Percentiles rank a stretch among this genome's conserved stretches.
Evolutionary conservation across 92 coral and sea anemone species (phyloP).

Genomic region (Palythoa grandiflora): DNA sequence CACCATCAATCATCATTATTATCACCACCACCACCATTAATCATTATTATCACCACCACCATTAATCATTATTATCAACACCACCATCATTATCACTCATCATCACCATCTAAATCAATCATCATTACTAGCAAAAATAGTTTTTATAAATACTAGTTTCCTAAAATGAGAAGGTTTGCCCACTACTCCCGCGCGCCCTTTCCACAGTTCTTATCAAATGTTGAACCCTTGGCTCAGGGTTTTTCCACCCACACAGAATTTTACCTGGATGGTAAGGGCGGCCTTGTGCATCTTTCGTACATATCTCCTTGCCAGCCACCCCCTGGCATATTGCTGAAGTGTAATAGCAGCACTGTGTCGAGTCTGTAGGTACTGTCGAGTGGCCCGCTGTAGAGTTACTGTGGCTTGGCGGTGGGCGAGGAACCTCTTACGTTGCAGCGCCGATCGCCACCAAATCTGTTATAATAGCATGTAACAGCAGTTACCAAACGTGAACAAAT

Average conservation of each 20-base stretch:
- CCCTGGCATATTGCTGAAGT: slow-evolving; percentile 89
- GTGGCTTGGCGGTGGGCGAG: slow-evolving; percentile 70
- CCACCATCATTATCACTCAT: no score
- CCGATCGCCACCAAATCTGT: slow-evolving; percentile 95
- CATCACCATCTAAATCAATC: no score
- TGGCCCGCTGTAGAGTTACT: slow-evolving; percentile 69
- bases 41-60: no score
- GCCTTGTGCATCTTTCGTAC: slow-evolving; percentile 64
- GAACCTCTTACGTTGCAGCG: slow-evolving; percentile 72
- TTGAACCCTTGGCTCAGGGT: not conserved
- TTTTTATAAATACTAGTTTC: not conserved
- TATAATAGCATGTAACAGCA: not conserved
- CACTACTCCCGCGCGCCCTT: not conserved
- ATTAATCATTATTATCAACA: no score
- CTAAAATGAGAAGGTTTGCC: not conserved
- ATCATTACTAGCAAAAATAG: not conserved
- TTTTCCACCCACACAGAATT: not conserved
- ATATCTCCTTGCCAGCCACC: slow-evolving; percentile 70
- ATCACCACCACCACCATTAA: no score
- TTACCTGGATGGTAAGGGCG: slow-evolving; percentile 87
- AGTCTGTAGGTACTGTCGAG: slow-evolving; percentile 60
- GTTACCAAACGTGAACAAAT: not conserved
- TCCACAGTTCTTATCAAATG: not conserved
- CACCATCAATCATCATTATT: no score
- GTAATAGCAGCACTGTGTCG: slow-evolving; percentile 77